These are phyloP conservation scores for Glareola pratincola DNA, from an alignment of 2,113 vertebrate genomes.

Conservation along the genomic window DNA sequence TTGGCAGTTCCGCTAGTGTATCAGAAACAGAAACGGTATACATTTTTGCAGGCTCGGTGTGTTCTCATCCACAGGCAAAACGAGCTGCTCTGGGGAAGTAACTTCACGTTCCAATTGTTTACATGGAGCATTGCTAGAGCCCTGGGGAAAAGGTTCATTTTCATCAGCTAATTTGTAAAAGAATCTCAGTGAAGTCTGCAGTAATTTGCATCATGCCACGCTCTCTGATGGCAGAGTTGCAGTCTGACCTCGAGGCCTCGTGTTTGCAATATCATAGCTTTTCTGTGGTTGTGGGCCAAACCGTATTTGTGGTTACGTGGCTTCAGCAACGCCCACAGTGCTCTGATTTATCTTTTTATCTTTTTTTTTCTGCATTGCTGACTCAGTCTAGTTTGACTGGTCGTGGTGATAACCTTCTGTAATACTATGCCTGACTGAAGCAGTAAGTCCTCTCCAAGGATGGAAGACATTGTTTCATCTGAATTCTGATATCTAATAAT, in stretches of 20 bases:
- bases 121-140: neutral
- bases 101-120: neutral
- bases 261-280: neutral
- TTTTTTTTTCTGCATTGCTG: neutral
- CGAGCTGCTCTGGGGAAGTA: neutral
- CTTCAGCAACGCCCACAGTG: neutral
- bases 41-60: neutral
- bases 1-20: neutral
- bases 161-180: neutral
- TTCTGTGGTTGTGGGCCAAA: neutral
- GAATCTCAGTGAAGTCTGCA: neutral
- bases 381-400: neutral
- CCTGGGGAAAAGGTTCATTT: neutral
- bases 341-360: neutral
- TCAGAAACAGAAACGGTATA: neutral
- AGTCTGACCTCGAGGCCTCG: neutral
- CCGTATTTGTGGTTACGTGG: neutral
- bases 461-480: neutral
- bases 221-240: neutral
- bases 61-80: neutral
- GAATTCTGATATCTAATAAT: neutral
- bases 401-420: neutral
- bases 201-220: neutral
- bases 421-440: neutral
- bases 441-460: neutral